Evolutionary conservation across 2,113 vertebrate genomes (phyloP), one percentile per base, ranked within the genome.

Genomic region (Lichenostomus cassidix): DNA sequence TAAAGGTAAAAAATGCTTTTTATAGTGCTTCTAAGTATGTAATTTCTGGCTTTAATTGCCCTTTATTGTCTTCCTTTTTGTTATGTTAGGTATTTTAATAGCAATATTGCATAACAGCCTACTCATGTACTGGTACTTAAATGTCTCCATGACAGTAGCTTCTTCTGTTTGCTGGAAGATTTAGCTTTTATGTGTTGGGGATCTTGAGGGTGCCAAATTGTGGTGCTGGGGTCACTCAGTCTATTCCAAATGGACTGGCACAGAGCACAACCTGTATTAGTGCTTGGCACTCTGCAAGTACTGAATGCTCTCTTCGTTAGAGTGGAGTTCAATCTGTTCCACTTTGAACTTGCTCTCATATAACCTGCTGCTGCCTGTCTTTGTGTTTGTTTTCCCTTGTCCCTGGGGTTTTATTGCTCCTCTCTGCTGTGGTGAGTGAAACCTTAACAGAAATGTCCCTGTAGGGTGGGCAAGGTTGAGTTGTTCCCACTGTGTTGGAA

Each of bases 211-310:
- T 27, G 6, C 42, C 1, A 2, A 33, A 6, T 2, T 4, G 35
- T 35, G 58, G 18, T 71, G 50, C 55, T 89, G 73, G 39, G 63
- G 12, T 77, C 41, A 5, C 35, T 47, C 50, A 29, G 20, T 5
- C 29, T 4, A 1, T 62, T 24, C 64, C 64, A 33, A 0, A 6
- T 52, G 20, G 55, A 33, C 64, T 59, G 73, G 25, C 25, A 7
- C 25, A 25, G 83, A 87, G 49, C 90, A 76, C 49, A 39, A 0
- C 15, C 1, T 2, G 5, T 46, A 0, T 35, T 2, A 2, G 52
- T 62, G 41, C 58, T 37, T 50, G 33, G 23, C 29, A 8, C 28
- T 37, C 53, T 77, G 68, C 58, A 49, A 5, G 59, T 29, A 5
- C n/a, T 5, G 27, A 53, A 9, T 9, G 20, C n/a, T 27, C 37